Conservation (phyloP, 2,113 vertebrate genomes). For the Lycaon pictus region DNA sequence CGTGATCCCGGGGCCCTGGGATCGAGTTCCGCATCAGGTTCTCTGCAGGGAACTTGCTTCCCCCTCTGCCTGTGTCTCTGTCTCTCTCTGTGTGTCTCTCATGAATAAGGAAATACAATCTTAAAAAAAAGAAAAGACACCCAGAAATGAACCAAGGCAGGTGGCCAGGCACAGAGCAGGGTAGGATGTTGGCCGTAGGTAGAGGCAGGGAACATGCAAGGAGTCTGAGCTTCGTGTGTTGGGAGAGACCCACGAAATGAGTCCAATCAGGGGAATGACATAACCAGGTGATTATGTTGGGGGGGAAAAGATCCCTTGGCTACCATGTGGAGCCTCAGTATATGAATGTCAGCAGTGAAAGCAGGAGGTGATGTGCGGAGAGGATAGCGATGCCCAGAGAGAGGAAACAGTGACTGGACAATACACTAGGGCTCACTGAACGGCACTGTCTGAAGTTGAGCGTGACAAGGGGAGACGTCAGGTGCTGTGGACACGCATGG, state of each 20-base stretch:
- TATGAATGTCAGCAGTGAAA: background rate
- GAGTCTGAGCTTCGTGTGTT: background rate
- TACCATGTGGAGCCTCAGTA: accelerated
- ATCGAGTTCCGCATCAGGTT: too few relatives aligned
- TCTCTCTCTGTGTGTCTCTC: too few relatives aligned
- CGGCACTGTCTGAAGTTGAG: background rate
- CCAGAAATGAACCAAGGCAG: background rate
- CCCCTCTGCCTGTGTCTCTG: too few relatives aligned
- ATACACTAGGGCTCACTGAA: background rate
- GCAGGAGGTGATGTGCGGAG: background rate
- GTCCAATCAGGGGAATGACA: background rate
- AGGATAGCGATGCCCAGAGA: accelerated
- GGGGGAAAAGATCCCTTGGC: background rate
- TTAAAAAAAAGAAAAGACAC: too few relatives aligned
- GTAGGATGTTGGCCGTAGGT: background rate
- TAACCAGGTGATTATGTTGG: background rate
- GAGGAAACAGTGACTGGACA: accelerated
- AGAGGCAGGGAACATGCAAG: accelerated
- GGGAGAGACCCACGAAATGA: background rate
- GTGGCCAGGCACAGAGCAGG: background rate
- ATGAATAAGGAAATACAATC: too few relatives aligned
- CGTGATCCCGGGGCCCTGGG: too few relatives aligned
- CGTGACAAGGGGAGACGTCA: background rate
- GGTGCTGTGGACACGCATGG: too few relatives aligned
- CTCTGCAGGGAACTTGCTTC: too few relatives aligned